Percentiles rank a stretch among this genome's conserved stretches.
These are phyloP conservation scores for Caenorhabditis macrosperma DNA, from an alignment of 2,888 invertebrate genomes.

Conservation along the genomic window DNA sequence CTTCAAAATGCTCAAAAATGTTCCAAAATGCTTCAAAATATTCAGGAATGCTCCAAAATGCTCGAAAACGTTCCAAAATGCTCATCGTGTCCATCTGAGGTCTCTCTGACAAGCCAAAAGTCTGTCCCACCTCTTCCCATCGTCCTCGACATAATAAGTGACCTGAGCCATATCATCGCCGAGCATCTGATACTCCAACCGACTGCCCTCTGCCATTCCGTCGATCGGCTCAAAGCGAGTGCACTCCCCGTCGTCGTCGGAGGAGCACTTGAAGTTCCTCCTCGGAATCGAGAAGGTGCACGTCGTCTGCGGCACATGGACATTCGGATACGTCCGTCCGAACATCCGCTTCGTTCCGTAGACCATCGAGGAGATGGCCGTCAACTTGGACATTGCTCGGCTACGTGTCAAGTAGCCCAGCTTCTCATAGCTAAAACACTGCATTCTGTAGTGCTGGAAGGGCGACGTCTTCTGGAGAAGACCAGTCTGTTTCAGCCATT, in stretches of 20 bases:
- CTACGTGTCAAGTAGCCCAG: neutral
- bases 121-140: neutral
- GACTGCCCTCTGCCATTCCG: slow-evolving; percentile 6
- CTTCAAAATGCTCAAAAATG: too few species aligned
- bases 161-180: slow-evolving; percentile 17
- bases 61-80: too few species aligned
- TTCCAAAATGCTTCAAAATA: too few species aligned
- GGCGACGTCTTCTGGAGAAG: neutral
- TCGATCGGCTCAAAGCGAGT: slow-evolving; percentile 8
- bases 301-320: neutral
- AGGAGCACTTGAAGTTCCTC: neutral
- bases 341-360: neutral
- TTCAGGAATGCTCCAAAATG: too few species aligned
- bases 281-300: neutral
- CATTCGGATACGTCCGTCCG: neutral
- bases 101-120: too few species aligned
- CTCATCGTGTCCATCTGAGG: too few species aligned
- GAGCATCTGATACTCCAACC: slow-evolving; percentile 24
- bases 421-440: neutral
- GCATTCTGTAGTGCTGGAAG: neutral
- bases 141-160: slow-evolving; percentile 16
- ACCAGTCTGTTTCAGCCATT: neutral
- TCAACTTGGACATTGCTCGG: neutral
- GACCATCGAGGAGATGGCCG: neutral
- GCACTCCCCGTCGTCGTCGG: neutral